Base-by-base conservation (phyloP, 2,888 invertebrate species). In the Dyspetes luteomarginatus region DNA sequence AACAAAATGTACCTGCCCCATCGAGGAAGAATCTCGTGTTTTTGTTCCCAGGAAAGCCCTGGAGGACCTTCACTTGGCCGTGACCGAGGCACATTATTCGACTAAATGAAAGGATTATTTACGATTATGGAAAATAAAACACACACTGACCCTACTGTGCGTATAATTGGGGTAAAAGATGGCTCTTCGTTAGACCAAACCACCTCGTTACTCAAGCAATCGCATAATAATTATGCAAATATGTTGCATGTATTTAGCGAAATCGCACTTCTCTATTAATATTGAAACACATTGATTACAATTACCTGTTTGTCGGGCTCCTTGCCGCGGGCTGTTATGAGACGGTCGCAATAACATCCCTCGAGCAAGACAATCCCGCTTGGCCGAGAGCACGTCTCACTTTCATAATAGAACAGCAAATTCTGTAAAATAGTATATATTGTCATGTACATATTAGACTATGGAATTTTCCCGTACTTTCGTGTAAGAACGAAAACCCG, bases 351-450 rank as follows among this genome's bases (percentile, higher is more conserved):
- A 93, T 97, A 98, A 86, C 97, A 97, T 0, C 98, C 98, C 91
- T 98, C 98, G 68, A 98, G 93, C 84, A 98, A 93, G 22, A 98
- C 94, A 17, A 97, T 95, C 0, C 98, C 98, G 0, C 96, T 96
- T 0, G 97, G 97, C 36, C 96, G 93, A 19, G 94, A 94, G 86
- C 95, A 95, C 88, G 94, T 94, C 89, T 98, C 97, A 67, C 95
- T 96, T 90, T 98, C 98, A 92, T 97, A 98, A 93, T 98, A 98
- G 93, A 98, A 98, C 85, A 98, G 93, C 88, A 98, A 93, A 92
- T 98, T 98, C 96, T 98, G 94, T 43, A 94, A 95, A 58, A 80
- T 50, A 41, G 72, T 43, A 30, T n/a, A 48, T 36, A 30, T 26
- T n/a, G 12, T 12, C 30, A 9, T n/a, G n/a, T n/a, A n/a, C n/a